These are phyloP conservation scores for Remorina albescens DNA, from an alignment of 2,797 vertebrate species.

Conservation along the genomic window DNA sequence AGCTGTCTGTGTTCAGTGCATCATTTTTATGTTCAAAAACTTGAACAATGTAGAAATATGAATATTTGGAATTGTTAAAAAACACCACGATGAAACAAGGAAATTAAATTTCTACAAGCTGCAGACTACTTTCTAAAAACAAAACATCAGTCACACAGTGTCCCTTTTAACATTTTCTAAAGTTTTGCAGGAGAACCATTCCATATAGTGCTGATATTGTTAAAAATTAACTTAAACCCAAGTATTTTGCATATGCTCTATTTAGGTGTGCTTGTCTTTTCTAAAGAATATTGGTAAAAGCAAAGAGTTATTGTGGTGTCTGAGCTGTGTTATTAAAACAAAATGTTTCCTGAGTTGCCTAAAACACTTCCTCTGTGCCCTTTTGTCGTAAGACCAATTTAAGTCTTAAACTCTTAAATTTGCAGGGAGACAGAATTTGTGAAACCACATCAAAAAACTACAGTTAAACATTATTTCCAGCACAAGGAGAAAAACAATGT, in stretches of 20 bases:
- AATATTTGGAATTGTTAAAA: not conserved
- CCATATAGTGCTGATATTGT: too few relatives aligned
- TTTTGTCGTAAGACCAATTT: constrained; percentile 9
- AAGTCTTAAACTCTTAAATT: constrained; percentile 1
- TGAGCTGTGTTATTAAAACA: not conserved
- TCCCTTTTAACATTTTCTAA: not conserved
- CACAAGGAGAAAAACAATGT: not conserved
- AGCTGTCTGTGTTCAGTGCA: not conserved
- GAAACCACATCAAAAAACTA: constrained; percentile 15
- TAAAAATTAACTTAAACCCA: not conserved
- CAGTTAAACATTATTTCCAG: not conserved
- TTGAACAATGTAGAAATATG: too few relatives aligned
- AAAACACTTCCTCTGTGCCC: not conserved
- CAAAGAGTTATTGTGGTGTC: too few relatives aligned
- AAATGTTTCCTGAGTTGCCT: not conserved
- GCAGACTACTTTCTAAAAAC: not conserved
- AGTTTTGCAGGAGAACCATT: too few relatives aligned
- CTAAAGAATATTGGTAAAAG: too few relatives aligned
- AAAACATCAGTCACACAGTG: not conserved
- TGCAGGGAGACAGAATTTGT: not conserved
- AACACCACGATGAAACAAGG: not conserved
- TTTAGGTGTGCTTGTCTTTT: too few relatives aligned
- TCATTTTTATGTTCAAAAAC: too few relatives aligned
- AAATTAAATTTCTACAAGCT: not conserved
- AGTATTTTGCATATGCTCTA: not conserved